Conservation (phyloP, 2,888 invertebrate genomes). For the Standfussiana lucernea region DNA sequence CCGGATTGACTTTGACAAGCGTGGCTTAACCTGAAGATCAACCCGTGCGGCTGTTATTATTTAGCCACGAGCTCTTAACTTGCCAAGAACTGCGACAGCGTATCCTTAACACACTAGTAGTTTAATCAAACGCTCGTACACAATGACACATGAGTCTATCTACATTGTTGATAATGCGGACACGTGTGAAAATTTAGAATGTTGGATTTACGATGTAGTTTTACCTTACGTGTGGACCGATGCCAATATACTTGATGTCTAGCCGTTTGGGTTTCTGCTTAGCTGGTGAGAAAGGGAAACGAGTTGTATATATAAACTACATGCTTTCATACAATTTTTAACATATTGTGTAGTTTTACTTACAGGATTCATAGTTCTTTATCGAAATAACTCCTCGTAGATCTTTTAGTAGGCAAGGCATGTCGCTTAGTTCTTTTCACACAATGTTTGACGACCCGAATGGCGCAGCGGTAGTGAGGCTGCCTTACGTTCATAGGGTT, state of each 20-base stretch:
- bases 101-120: neutral
- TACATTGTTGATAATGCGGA: neutral
- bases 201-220: conserved; percentile 44
- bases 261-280: conserved; percentile 30
- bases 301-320: neutral
- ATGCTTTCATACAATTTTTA: neutral
- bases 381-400: neutral
- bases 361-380: no score
- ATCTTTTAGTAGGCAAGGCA: neutral
- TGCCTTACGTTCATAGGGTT: no score
- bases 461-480: no score
- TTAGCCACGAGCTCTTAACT: no score
- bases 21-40: neutral
- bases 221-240: conserved; percentile 39
- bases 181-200: conserved; percentile 35
- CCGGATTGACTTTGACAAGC: neutral
- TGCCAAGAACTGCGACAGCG: neutral
- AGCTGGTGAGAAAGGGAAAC: conserved; percentile 36
- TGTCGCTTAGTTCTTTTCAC: neutral
- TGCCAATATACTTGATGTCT: conserved; percentile 48
- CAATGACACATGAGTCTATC: neutral
- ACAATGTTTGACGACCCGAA: no score
- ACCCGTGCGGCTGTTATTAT: no score
- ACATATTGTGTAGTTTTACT: neutral
- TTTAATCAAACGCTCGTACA: neutral